Evolutionary conservation across 92 coral and sea anemone genomes (phyloP).

Genomic region (Hydrozoanthus gracilis): DNA sequence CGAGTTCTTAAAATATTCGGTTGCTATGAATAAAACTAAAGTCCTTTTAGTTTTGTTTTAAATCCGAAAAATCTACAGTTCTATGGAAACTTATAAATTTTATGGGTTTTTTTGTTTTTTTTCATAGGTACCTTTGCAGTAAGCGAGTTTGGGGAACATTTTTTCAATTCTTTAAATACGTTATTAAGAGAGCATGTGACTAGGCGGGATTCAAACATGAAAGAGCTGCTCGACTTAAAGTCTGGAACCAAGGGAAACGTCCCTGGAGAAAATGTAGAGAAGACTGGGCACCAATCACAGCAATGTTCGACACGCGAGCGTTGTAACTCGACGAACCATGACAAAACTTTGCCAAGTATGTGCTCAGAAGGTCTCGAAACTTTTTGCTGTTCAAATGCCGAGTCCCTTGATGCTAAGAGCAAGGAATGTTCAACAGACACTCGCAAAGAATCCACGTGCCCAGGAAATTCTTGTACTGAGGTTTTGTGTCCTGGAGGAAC

Average conservation of each 20-base stretch:
- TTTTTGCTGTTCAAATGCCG: background rate
- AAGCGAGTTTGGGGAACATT: conserved; percentile 40
- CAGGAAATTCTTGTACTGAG: too few relatives aligned
- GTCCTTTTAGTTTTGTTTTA: too few relatives aligned
- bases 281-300: background rate
- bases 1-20: too few relatives aligned
- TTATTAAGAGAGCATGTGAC: conserved; percentile 39
- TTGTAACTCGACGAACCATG: background rate
- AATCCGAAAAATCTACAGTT: too few relatives aligned
- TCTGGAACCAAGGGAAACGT: background rate
- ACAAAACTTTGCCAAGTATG: background rate
- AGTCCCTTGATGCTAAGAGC: too few relatives aligned
- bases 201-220: conserved; percentile 35
- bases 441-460: too few relatives aligned
- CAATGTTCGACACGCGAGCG: background rate
- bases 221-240: conserved; percentile 31
- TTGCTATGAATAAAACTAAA: too few relatives aligned
- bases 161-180: conserved; percentile 29
- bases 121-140: conserved; percentile 18
- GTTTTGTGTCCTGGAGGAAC: too few relatives aligned
- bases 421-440: too few relatives aligned
- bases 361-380: background rate
- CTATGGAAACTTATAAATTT: background rate
- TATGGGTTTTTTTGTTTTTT: background rate
- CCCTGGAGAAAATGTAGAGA: background rate